Conservation (phyloP, 2,888 invertebrate genomes). For the Aphelenchoides bicaudatus region DNA sequence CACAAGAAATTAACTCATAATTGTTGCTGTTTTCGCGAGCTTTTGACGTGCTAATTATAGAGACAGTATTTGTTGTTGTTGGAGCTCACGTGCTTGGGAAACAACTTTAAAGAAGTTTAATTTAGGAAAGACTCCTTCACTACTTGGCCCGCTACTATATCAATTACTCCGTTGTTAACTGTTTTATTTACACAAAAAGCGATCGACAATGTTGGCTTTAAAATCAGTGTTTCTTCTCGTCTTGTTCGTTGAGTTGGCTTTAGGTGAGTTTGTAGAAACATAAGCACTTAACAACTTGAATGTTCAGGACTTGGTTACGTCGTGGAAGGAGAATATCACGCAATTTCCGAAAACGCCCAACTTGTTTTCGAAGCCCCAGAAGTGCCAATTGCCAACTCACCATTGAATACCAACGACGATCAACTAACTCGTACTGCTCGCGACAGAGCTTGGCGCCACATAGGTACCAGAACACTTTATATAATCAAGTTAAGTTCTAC, state of each 20-base stretch:
- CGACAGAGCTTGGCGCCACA: constrained; percentile 8
- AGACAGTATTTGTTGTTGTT: too few relatives aligned
- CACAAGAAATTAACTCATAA: too few relatives aligned
- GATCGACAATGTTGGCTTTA: neutral
- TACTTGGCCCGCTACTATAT: too few relatives aligned
- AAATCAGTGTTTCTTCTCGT: neutral
- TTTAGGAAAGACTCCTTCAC: too few relatives aligned
- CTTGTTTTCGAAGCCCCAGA: constrained; percentile 15
- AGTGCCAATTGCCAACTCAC: neutral
- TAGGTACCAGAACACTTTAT: constrained; percentile 8
- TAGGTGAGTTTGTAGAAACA: neutral
- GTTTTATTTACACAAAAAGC: too few relatives aligned
- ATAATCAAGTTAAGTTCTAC: neutral
- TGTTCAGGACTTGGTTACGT: constrained; percentile 19
- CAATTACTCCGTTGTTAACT: too few relatives aligned
- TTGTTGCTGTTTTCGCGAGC: too few relatives aligned
- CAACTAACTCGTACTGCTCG: neutral
- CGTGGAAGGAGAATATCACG: neutral
- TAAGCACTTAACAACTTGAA: neutral
- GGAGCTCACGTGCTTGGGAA: too few relatives aligned
- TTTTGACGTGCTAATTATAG: too few relatives aligned
- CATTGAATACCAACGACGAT: neutral
- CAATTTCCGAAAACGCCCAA: constrained; percentile 2
- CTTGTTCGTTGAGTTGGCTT: neutral
- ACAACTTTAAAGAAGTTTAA: too few relatives aligned